Percentiles rank a stretch among this genome's conserved stretches.
These are phyloP conservation scores for Thermophis baileyi DNA, from an alignment of 2,113 vertebrate genomes.

Conservation along the genomic window DNA sequence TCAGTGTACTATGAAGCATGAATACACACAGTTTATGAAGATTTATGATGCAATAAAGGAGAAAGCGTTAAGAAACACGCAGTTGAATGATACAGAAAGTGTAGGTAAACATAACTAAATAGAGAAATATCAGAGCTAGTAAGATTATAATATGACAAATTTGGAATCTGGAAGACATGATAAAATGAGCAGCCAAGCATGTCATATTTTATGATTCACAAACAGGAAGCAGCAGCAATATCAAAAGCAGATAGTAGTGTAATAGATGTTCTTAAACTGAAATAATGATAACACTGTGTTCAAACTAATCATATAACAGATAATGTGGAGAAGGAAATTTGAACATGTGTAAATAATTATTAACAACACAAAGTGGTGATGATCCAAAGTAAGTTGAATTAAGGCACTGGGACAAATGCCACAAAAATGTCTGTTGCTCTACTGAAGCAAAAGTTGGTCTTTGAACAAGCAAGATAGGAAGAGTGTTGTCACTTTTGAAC, in stretches of 20 bases:
- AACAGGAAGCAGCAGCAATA: neutral
- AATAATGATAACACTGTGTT: neutral
- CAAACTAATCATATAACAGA: neutral
- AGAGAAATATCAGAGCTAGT: neutral
- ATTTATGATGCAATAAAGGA: conserved; percentile 18
- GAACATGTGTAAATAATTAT: neutral
- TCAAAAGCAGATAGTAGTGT: neutral
- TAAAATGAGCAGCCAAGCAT: neutral
- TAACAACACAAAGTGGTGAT: neutral
- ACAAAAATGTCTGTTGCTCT: neutral
- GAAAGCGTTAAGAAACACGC: neutral
- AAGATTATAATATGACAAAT: conserved; percentile 5
- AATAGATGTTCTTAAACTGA: neutral
- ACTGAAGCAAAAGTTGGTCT: neutral
- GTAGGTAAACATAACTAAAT: neutral
- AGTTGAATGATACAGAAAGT: neutral
- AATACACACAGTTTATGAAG: conserved; percentile 12
- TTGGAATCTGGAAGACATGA: neutral
- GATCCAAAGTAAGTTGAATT: neutral
- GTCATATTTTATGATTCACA: neutral
- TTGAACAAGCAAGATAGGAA: neutral
- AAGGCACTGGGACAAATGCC: neutral
- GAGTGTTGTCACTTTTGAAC: neutral
- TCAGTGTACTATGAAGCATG: neutral
- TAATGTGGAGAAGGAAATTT: neutral